Percentiles rank a stretch among this genome's conserved stretches.
phyloP scores from a whole-genome alignment of 2,888 invertebrate species.

The Amblyjoppa fuscipennis region DNA sequence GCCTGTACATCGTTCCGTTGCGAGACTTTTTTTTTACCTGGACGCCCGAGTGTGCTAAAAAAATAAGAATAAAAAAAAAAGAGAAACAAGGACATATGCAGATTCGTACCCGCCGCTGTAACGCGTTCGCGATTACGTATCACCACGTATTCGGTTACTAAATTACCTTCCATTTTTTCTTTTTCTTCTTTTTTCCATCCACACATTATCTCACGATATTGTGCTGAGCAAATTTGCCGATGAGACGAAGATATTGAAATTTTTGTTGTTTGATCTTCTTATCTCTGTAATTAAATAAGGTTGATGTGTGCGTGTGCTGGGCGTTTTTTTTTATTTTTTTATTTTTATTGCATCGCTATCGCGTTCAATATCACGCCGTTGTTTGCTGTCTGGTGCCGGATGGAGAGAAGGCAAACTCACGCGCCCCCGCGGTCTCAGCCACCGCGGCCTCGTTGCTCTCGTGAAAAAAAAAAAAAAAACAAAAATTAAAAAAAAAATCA shows the following conservation, averaged over 20 bases:
- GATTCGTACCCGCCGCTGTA: background rate
- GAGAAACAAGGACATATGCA: slow-evolving; percentile 29
- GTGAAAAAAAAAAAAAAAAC: slow-evolving; percentile 13
- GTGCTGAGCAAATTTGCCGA: background rate
- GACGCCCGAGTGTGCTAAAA: background rate
- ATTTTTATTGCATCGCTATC: slow-evolving; percentile 70
- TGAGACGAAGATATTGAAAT: background rate
- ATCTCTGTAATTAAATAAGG: slow-evolving; percentile 52
- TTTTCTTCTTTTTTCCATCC: background rate
- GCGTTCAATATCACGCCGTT: slow-evolving; percentile 69
- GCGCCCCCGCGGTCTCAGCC: slow-evolving; percentile 22
- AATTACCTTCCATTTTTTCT: slow-evolving; percentile 4
- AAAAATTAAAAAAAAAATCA: background rate
- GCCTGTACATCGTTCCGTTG: background rate
- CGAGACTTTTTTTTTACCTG: background rate
- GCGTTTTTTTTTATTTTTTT: slow-evolving; percentile 1
- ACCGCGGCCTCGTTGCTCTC: slow-evolving; percentile 18
- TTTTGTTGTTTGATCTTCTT: slow-evolving; percentile 15
- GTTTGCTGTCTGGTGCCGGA: slow-evolving; percentile 75
- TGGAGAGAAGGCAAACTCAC: background rate
- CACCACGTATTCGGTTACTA: background rate
- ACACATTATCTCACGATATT: background rate
- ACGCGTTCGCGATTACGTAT: slow-evolving; percentile 15
- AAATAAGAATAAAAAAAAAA: background rate
- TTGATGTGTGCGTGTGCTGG: background rate